Conservation (phyloP, 2,888 invertebrate species). For the Metopia argyrocephala region DNA sequence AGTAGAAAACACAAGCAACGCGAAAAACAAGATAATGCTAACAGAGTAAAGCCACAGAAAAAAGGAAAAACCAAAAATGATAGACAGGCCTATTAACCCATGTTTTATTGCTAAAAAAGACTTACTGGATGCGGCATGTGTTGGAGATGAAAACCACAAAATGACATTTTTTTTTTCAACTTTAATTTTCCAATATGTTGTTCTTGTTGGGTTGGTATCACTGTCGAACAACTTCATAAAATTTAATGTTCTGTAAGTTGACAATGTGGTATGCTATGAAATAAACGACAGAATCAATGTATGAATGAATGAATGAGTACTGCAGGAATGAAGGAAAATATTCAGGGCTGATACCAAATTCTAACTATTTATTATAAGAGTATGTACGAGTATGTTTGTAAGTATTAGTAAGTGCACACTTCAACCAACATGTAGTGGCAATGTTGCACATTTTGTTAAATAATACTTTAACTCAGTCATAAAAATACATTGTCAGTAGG, state of each 20-base stretch:
- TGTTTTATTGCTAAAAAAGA: background rate
- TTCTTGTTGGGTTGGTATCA: background rate
- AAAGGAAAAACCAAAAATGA: background rate
- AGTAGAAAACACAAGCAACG: too few species aligned
- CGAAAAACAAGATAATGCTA: too few species aligned
- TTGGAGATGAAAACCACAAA: background rate
- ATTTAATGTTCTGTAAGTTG: slow-evolving; percentile 34
- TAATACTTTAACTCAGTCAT: too few species aligned
- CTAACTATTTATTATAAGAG: too few species aligned
- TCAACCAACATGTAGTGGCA: too few species aligned
- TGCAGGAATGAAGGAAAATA: background rate
- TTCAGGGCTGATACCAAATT: background rate
- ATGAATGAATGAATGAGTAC: slow-evolving; percentile 5
- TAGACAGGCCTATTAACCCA: background rate
- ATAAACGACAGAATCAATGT: background rate
- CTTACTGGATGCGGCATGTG: background rate
- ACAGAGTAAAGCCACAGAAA: background rate
- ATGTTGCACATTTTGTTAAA: too few species aligned
- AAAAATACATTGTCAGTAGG: too few species aligned
- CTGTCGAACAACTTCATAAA: slow-evolving; percentile 39
- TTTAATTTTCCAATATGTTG: background rate
- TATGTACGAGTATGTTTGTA: too few species aligned
- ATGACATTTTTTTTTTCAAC: background rate
- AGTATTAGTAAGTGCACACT: too few species aligned
- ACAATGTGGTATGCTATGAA: background rate